Percentiles rank a stretch among this genome's conserved stretches.
These are phyloP conservation scores for Drosophila testacea DNA, from an alignment of 2,888 invertebrate species.

Conservation along the genomic window DNA sequence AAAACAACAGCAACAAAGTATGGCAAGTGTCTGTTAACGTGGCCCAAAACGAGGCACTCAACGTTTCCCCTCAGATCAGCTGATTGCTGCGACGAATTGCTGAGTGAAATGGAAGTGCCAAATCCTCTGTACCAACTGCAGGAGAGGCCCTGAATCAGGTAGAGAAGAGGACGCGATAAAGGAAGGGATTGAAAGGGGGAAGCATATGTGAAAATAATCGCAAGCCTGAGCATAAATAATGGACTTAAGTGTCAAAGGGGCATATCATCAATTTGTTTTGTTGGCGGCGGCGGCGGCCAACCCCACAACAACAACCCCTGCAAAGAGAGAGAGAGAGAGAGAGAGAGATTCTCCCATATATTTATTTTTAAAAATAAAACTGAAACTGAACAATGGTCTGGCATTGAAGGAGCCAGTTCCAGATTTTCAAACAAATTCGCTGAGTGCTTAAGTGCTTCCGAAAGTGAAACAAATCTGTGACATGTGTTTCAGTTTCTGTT, in stretches of 20 bases:
- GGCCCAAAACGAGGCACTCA: constrained; percentile 58
- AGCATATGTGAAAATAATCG: constrained; percentile 76
- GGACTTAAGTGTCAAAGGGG: constrained; percentile 83
- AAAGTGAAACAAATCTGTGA: constrained; percentile 84
- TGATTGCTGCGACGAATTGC: constrained; percentile 66
- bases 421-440: constrained; percentile 79
- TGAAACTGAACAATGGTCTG: constrained; percentile 49
- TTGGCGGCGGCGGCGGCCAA: constrained; percentile 28
- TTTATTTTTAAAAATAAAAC: constrained; percentile 76
- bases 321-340: background rate
- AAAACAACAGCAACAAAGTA: constrained; percentile 55
- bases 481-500: constrained; percentile 79
- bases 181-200: constrained; percentile 1
- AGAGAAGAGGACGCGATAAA: too few species aligned
- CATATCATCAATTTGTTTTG: constrained; percentile 81
- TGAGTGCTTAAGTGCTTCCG: constrained; percentile 84
- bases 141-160: constrained; percentile 18
- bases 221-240: constrained; percentile 82
- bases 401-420: constrained; percentile 61
- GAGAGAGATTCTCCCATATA: constrained; percentile 23
- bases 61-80: constrained; percentile 41
- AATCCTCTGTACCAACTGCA: constrained; percentile 47
- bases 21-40: constrained; percentile 47
- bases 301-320: constrained; percentile 38
- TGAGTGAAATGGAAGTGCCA: constrained; percentile 68